Conservation (phyloP, 2,113 vertebrate species). For the Verasper variegatus region DNA sequence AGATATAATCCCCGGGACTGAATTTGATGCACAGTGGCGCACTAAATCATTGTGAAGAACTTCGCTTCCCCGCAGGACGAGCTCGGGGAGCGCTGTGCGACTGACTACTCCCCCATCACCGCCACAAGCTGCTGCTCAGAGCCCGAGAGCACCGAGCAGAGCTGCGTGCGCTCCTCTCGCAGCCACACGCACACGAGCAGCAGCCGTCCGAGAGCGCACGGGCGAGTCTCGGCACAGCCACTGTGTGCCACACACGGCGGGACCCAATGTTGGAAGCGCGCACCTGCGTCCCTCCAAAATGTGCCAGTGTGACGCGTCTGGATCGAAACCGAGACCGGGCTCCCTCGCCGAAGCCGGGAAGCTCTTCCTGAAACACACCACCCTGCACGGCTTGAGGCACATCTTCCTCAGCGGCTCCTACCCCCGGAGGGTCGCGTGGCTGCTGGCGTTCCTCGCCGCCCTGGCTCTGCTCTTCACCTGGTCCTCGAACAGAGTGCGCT, state of each 20-base stretch:
- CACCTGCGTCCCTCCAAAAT: conserved; percentile 62
- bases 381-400: conserved; percentile 83
- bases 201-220: conserved; percentile 56
- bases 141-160: conserved; percentile 53
- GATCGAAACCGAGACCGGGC: conserved; percentile 68
- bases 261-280: conserved; percentile 54
- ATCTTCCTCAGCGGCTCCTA: conserved; percentile 83
- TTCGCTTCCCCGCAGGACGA: conserved; percentile 40
- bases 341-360: conserved; percentile 80
- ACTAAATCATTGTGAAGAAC: conserved; percentile 61
- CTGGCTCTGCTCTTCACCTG: conserved; percentile 84
- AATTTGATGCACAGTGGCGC: conserved; percentile 61
- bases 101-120: conserved; percentile 52
- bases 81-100: conserved; percentile 44
- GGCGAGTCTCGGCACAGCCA: conserved; percentile 41
- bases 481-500: conserved; percentile 85
- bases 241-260: conserved; percentile 42
- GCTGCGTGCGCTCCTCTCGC: conserved; percentile 40
- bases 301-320: conserved; percentile 75
- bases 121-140: conserved; percentile 54
- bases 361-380: conserved; percentile 83
- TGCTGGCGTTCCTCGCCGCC: conserved; percentile 80
- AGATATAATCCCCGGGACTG: conserved; percentile 51
- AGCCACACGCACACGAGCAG: conserved; percentile 20
- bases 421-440: conserved; percentile 84